Evolutionary conservation across 2,797 vertebrate genomes (phyloP).

Genomic region (Steatocranus sp.): DNA sequence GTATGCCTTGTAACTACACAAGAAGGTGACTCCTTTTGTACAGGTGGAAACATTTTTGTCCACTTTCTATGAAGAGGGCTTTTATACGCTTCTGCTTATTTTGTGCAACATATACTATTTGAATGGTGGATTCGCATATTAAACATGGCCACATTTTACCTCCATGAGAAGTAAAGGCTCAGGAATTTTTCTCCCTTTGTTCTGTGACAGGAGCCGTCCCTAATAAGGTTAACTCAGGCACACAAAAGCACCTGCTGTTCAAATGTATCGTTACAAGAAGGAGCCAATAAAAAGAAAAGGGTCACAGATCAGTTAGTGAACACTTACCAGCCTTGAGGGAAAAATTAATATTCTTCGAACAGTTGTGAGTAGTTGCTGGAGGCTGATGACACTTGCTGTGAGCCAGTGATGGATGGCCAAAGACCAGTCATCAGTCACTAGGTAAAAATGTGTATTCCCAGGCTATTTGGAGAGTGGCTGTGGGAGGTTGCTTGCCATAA

Average conservation of each 20-base stretch:
- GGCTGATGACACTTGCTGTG: background rate
- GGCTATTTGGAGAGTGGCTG: rapidly evolving
- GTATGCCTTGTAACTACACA: background rate
- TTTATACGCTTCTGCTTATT: background rate
- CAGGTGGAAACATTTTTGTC: background rate
- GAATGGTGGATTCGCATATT: background rate
- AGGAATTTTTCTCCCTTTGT: background rate
- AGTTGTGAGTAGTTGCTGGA: background rate
- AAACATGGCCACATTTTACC: background rate
- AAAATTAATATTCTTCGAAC: background rate
- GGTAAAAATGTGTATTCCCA: background rate
- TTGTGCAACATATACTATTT: background rate
- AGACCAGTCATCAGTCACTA: background rate
- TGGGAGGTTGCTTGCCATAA: background rate
- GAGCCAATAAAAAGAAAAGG: background rate
- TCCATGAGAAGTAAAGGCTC: background rate
- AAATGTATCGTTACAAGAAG: background rate
- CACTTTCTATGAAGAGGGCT: background rate
- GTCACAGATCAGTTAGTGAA: background rate
- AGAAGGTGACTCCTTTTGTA: background rate
- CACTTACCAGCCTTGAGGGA: background rate
- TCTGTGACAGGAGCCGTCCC: background rate
- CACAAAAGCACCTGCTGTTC: background rate
- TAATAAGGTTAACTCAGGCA: background rate
- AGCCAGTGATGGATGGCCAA: background rate